Conservation (phyloP, 2,797 vertebrate genomes). For the Karalla daura region DNA sequence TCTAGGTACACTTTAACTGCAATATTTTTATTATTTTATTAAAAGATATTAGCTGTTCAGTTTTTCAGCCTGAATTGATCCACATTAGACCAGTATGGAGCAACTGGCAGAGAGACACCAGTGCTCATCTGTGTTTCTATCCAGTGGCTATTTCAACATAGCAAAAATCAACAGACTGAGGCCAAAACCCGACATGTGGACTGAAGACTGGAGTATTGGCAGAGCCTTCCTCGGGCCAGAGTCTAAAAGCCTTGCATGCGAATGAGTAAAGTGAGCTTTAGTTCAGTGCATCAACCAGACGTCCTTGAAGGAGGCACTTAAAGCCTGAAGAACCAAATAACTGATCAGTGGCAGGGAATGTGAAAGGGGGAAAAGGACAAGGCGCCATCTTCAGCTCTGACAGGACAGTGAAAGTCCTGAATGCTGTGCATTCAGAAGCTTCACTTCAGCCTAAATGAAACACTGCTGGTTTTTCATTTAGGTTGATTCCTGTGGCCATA, state of each 20-base stretch:
- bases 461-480: too few species aligned
- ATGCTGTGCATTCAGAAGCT: neutral
- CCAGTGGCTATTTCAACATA: neutral
- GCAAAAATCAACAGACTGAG: neutral
- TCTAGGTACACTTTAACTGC: too few species aligned
- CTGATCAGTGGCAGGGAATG: constrained; percentile 3
- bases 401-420: neutral
- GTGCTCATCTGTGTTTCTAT: neutral
- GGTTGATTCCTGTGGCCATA: constrained; percentile 4
- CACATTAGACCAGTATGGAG: neutral
- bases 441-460: neutral
- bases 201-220: neutral
- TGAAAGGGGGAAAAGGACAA: neutral
- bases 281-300: constrained; percentile 16
- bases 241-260: neutral
- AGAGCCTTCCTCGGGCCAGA: neutral
- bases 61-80: too few species aligned
- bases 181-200: neutral
- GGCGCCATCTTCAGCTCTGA: neutral
- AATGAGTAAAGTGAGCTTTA: constrained; percentile 16
- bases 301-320: constrained; percentile 20
- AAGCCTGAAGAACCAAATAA: constrained; percentile 28
- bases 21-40: too few species aligned
- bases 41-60: too few species aligned
- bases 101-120: neutral